Base-by-base conservation (phyloP, 2,888 invertebrate genomes). In the Drosophila acutilabella region DNA sequence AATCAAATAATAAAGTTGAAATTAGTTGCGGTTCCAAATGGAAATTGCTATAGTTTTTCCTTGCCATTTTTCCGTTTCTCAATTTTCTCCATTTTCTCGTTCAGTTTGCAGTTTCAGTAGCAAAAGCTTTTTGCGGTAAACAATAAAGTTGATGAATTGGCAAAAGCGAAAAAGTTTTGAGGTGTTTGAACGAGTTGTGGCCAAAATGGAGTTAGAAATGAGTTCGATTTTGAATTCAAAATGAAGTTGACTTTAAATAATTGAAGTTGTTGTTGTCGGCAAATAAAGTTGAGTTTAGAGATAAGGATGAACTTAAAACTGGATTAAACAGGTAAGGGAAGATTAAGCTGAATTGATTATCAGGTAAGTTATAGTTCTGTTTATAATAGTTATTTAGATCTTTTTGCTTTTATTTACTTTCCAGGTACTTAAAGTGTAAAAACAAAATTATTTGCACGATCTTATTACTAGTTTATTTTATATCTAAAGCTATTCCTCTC, bases 1-100 rank as follows among this genome's bases (percentile, higher is more conserved):
- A 76, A 65, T 80, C 73, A 72, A 83, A 85, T 83, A 83, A 81
- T 83, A 81, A 84, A 83, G 85, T 85, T 83, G 71, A 78, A 85
- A 83, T 85, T 85, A 85, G 83, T 80, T 83, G 82, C 66, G 84
- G 82, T 69, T 52, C 48, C 53, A 58, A 74, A 74, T 84, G 78
- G 76, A 84, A 81, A 81, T 80, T 73, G 84, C 47, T 65, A 71
- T 71, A 66, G 79, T 81, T 74, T 81, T 47, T 30, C 33, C 51
- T 30, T 47, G 11, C 30, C 16, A 36, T 36, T 13, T n/a, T 50
- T 41, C 30, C 36, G 2, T 41, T 38, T 18, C 33, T 38, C 38
- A n/a, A 6, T 23, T 0, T 20, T 30, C 41, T 33, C 33, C 48
- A 53, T 11, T 33, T 33, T 36, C 36, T 45, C 30, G 8, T 23